Evolutionary conservation across 23 tunicate genomes (phyloP).

Genomic region (Ciona savignyi): DNA sequence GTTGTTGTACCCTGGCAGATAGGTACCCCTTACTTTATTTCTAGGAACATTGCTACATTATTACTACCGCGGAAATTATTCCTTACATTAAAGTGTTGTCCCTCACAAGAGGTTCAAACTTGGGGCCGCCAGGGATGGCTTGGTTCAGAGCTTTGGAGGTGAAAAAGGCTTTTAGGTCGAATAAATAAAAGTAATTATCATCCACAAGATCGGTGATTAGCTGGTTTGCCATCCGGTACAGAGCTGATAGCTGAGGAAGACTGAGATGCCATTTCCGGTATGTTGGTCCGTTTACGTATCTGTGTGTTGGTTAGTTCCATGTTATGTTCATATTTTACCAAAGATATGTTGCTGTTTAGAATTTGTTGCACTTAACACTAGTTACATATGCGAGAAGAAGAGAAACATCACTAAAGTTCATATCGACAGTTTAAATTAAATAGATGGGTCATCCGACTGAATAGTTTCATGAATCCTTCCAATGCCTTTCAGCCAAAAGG

Average conservation of each 20-base stretch:
- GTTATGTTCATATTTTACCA: background rate
- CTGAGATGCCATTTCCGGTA: slow-evolving; percentile 88
- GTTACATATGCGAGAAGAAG: no score
- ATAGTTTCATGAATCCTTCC: no score
- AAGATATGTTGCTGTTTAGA: no score
- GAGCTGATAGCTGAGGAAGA: slow-evolving; percentile 74
- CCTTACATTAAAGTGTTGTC: slow-evolving; percentile 92
- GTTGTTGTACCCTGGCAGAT: no score
- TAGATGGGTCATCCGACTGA: no score
- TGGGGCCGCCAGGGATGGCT: slow-evolving; percentile 99
- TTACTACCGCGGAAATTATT: no score
- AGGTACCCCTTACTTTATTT: no score
- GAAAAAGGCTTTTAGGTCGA: slow-evolving; percentile 95
- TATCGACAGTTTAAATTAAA: no score
- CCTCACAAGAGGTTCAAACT: slow-evolving; percentile 95
- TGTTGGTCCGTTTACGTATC: slow-evolving; percentile 88
- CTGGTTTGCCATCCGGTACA: slow-evolving; percentile 95
- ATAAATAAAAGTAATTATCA: slow-evolving; percentile 93
- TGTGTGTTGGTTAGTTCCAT: slow-evolving; percentile 2
- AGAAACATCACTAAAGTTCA: no score
- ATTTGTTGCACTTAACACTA: no score
- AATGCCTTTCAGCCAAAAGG: no score
- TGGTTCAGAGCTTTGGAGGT: slow-evolving; percentile 98
- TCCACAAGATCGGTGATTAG: slow-evolving; percentile 94
- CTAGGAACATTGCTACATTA: no score